phyloP scores from a whole-genome alignment of 1,140 invertebrate species.

The Drosophila bocqueti region DNA sequence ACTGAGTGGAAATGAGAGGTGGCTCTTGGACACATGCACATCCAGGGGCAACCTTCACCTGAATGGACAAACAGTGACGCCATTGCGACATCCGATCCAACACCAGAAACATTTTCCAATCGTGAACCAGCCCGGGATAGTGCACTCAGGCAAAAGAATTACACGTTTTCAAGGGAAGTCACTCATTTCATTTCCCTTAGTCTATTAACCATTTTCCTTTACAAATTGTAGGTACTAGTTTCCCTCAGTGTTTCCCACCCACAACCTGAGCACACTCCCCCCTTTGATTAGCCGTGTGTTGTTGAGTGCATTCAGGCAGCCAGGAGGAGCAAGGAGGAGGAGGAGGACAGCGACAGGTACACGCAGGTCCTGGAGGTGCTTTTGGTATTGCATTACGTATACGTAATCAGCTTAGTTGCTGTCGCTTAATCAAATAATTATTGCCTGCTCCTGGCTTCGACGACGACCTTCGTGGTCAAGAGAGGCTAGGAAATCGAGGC shows the following conservation, averaged over 20 bases:
- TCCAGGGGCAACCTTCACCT: conserved; percentile 44
- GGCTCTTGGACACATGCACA: conserved; percentile 11
- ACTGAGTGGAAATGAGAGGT: conserved; percentile 25
- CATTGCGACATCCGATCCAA: conserved; percentile 52
- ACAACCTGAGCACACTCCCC: background rate
- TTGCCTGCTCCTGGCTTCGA: conserved; percentile 19
- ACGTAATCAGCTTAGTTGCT: conserved; percentile 66
- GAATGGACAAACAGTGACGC: conserved; percentile 55
- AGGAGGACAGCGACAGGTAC: background rate
- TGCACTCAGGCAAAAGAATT: too few relatives aligned
- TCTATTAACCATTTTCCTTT: background rate
- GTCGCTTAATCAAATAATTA: conserved; percentile 71
- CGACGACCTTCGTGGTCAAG: background rate
- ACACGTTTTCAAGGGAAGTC: background rate
- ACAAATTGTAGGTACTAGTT: background rate
- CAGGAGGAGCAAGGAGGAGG: background rate
- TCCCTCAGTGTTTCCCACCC: conserved; percentile 4
- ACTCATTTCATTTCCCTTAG: background rate
- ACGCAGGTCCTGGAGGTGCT: background rate
- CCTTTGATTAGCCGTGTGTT: conserved; percentile 45
- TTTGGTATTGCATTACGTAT: conserved; percentile 51
- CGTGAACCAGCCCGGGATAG: conserved; percentile 5
- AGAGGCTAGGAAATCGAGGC: background rate
- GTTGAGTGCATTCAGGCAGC: conserved; percentile 33
- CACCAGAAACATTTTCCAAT: conserved; percentile 45